Evolutionary conservation across 2,797 vertebrate species (phyloP), one percentile per base, ranked within the genome.

Genomic region (Myotis myotis): DNA sequence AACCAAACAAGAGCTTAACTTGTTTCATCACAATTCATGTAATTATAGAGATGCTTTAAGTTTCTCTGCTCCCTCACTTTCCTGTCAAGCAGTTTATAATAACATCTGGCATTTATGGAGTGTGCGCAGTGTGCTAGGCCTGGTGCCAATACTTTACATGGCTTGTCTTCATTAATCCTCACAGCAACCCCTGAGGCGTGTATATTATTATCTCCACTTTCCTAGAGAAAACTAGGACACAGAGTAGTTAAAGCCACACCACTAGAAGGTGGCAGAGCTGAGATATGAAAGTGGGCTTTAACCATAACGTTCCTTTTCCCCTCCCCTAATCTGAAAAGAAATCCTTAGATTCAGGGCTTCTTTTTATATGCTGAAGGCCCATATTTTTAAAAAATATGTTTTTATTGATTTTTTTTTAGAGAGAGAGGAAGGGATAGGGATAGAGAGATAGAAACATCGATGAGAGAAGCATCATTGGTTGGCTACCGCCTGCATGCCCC

Each of bases 1-100:
- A 96, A 94, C 70, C 87, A 88, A 94, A 82, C 79, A 84, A 86
- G 87, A 68, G 82, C 83, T 95, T 93, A 89, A 95, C 94, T 95
- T 87, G 89, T 93, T 96, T 94, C 71, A 44, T 96, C 96, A 86
- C 85, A 86, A 95, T 83, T 85, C 53, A 0, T 57, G 57, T 95
- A 97, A 95, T 97, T 83, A 96, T 66, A 94, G 93, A 85, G 90
- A 91, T 80, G 60, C 66, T 88, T 82, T 88, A 80, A 93, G 91
- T 94, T 82, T 79, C 66, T 71, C 82, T 64, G 6, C 80, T 82
- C 92, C 92, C 87, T 83, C 92, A 60, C 93, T 96, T 70, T 84
- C 66, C 94, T 86, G 84, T 88, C 92, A 75, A 91, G 85, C 47
- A 16, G 57, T 94, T 94, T 75, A 85, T 90, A 64, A 68, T 36